Evolutionary conservation across 2,797 vertebrate genomes (phyloP).

Genomic region (Argya squamiceps): DNA sequence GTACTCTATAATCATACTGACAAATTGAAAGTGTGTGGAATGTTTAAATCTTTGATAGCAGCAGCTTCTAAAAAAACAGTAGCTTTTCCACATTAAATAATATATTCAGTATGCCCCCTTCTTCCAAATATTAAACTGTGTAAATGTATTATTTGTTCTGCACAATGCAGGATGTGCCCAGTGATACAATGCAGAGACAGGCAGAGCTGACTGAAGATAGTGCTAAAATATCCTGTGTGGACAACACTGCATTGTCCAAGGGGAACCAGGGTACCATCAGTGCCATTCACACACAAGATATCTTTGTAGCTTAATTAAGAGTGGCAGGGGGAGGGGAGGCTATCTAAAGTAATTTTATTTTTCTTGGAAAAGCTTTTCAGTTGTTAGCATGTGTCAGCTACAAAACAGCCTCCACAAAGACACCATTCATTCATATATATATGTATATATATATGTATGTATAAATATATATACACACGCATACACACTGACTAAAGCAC

Average conservation of each 20-base stretch:
- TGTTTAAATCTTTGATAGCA: not conserved
- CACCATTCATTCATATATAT: not conserved
- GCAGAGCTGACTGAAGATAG: not conserved
- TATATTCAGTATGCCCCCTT: not conserved
- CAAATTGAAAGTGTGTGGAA: not conserved
- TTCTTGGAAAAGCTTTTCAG: not conserved
- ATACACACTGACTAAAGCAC: not conserved
- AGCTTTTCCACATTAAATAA: not conserved
- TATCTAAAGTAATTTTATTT: not conserved
- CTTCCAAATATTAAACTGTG: not conserved
- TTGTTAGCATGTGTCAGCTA: not conserved
- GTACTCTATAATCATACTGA: not conserved
- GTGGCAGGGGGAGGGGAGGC: not conserved
- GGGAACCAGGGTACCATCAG: not conserved
- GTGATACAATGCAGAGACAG: not conserved
- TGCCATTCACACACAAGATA: not conserved
- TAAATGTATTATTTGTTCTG: not conserved
- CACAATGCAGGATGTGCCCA: not conserved
- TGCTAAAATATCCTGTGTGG: not conserved
- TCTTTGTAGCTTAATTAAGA: not conserved
- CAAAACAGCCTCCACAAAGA: not conserved
- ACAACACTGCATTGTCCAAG: slow-evolving; percentile 16
- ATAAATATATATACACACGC: accelerated
- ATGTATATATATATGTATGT: accelerated
- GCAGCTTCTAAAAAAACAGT: not conserved